Percentiles rank a stretch among this genome's conserved stretches.
Conservation (phyloP, 2,797 vertebrate species). For the Cichlasoma orientale region DNA sequence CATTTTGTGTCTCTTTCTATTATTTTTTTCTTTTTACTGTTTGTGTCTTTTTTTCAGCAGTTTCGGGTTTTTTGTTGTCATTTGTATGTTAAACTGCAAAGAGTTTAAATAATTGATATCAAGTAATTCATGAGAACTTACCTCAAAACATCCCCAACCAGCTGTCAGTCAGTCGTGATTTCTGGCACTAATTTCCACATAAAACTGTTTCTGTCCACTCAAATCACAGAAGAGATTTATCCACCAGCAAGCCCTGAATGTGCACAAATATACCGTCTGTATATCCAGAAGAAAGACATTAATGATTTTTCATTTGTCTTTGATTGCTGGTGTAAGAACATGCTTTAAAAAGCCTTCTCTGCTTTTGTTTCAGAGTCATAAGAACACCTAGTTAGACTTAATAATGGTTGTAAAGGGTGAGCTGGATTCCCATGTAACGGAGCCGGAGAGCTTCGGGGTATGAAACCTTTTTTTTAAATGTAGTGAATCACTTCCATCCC, state of each 20-base stretch:
- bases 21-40: too few relatives aligned
- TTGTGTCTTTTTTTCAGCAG: too few relatives aligned
- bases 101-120: too few relatives aligned
- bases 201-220: too few relatives aligned
- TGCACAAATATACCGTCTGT: not conserved
- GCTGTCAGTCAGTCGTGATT: too few relatives aligned
- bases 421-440: constrained; percentile 66
- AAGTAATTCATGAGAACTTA: too few relatives aligned
- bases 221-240: too few relatives aligned
- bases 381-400: constrained; percentile 38
- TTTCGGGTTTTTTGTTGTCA: too few relatives aligned
- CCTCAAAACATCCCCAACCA: too few relatives aligned
- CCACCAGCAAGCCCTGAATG: not conserved
- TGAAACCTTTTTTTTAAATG: constrained; percentile 24
- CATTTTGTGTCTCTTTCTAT: too few relatives aligned
- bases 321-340: not conserved
- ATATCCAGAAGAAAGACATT: not conserved
- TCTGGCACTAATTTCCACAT: too few relatives aligned
- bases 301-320: not conserved
- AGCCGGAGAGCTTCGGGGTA: constrained; percentile 62
- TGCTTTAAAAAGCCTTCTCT: constrained; percentile 36
- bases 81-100: too few relatives aligned
- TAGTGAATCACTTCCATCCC: constrained; percentile 9
- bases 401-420: constrained; percentile 51
- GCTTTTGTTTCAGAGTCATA: constrained; percentile 64